Base-by-base conservation (phyloP, 1,140 invertebrate species). In the Ruditapes philippinarum region DNA sequence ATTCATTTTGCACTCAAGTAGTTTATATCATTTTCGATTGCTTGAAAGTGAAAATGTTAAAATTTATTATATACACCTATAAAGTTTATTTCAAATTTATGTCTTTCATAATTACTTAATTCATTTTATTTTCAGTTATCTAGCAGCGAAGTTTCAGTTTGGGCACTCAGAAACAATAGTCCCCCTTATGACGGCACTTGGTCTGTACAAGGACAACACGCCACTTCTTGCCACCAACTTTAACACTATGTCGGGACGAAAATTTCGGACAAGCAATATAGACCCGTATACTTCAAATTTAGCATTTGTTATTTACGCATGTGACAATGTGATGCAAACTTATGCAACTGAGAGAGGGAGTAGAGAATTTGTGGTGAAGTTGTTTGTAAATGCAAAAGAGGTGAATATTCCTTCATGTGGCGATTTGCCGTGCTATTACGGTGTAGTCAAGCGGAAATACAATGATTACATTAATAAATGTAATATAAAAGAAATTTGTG, bases 111-210 rank as follows among this genome's bases (percentile, higher is more conserved):
- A n/a, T n/a, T n/a, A n/a, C n/a, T n/a, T n/a, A n/a, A n/a, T n/a
- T n/a, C n/a, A n/a, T n/a, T 49, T 76, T 76, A 1, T 28, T 65
- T 88, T 33, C 62, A 88, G 86, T 9, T 80, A 80, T 38, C 45
- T 40, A 31, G 78, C 79, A 22, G 86, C 31, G 3, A 62, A 73
- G 62, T 97, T 98, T 60, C 97, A 98, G 93, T 98, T 98, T 93
- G 97, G 98, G 0, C 98, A 99, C 96, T 98, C 98, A n/a, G 98
- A 98, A 5, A 97, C 98, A 0, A 93, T 98, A 84, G 95, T 98
- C 1, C 98, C 98, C 96, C 79, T 98, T 33, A 93, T 98, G 65
- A 96, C 97, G 14, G 96, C 97, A 76, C 95, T 99, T 51, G 97
- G 97, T 17, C 95, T 99, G 36, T 98, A 98, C 86, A 97, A 97